Conservation (phyloP, 2,888 invertebrate species). For the Onthophagus sagittarius region DNA sequence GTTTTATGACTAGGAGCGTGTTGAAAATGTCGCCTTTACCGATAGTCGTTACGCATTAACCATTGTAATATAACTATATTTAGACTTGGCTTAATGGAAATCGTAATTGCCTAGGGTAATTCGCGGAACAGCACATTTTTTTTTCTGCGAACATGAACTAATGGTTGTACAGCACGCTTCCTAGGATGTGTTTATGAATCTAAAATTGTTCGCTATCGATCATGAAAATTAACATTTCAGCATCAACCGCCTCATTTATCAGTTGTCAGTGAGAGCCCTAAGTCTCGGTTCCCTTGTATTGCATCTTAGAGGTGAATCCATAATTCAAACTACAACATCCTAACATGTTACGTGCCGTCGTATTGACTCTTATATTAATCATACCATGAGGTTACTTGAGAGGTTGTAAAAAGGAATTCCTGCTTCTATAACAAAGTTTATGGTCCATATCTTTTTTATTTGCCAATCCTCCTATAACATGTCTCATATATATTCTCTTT, state of each 20-base stretch:
- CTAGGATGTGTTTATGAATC: conserved; percentile 6
- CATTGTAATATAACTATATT: background rate
- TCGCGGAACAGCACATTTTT: background rate
- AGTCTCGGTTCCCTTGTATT: background rate
- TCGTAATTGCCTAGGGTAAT: background rate
- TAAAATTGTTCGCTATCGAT: conserved; percentile 3
- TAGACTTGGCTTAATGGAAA: background rate
- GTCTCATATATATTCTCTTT: background rate
- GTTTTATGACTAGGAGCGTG: background rate
- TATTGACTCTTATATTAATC: background rate
- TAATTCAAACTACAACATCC: background rate
- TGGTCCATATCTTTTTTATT: background rate
- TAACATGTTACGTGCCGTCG: background rate
- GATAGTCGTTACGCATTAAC: background rate
- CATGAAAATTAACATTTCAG: conserved; percentile 11
- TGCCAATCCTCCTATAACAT: background rate
- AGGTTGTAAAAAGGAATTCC: background rate
- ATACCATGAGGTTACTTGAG: background rate
- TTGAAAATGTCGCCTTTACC: background rate
- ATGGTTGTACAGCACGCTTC: background rate
- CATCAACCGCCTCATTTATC: conserved; percentile 6
- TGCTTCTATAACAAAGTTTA: background rate
- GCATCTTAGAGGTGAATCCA: background rate
- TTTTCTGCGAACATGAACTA: background rate
- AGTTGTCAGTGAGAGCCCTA: conserved; percentile 3